Evolutionary conservation across 2,797 vertebrate species (phyloP), one percentile per base, ranked within the genome.

Genomic region (Knipowitschia caucasica): DNA sequence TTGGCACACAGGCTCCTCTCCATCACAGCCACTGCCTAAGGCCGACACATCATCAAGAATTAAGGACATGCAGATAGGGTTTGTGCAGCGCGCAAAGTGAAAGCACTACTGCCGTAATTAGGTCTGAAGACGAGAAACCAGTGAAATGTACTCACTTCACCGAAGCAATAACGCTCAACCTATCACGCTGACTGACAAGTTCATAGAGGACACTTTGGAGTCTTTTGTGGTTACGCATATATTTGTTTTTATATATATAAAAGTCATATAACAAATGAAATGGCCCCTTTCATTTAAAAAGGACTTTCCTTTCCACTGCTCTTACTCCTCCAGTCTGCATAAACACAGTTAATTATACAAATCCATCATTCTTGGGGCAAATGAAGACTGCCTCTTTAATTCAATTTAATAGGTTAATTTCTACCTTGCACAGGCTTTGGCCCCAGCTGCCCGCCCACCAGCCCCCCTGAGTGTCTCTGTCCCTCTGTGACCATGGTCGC

Each of bases 301-400:
- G 40, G 86, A 75, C 82, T 73, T 80, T 42, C 69, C 78, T 77
- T 70, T 77, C 69, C 59, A 73, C 66, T 78, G 56, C 63, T 64
- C 69, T 72, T 68, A 82, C 74, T 84, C 86, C 78, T 78, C 86
- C 88, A 85, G 80, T 81, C 71, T 77, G 86, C 80, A 89, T 91
- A 89, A 91, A 91, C 78, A 86, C 78, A 58, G 82, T 88, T 90
- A 89, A 91, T 90, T 90, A 90, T 89, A 85, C 74, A 85, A 88
- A 90, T 90, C 88, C 86, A 91, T 89, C 88, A 91, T 90, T 90
- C 88, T 89, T 83, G 82, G 83, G 78, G 69, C 88, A 89, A 89
- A 91, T 89, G 89, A 90, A 90, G 86, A 90, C 90, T 89, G 86
- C 90, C 88, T 91, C 88, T 90, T 91, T 91, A 91, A 91, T 91